Percentiles rank a stretch among this genome's conserved stretches.
phyloP scores from a whole-genome alignment of 2,797 vertebrate genomes.

The Poeciliopsis presidionis region DNA sequence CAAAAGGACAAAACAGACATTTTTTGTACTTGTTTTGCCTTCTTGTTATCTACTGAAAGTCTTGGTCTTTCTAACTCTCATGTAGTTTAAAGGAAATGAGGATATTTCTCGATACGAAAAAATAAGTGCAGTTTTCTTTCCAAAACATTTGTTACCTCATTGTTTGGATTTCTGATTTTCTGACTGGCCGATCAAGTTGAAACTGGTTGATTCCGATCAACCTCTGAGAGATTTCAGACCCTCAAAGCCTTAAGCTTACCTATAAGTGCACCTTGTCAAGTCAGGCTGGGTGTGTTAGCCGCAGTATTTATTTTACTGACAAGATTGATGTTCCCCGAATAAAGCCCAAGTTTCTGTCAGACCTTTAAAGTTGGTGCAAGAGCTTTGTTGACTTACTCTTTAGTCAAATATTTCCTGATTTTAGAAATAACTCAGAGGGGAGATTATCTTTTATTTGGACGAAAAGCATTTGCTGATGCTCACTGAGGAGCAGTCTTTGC shows the following conservation, averaged over 20 bases:
- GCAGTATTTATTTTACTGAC: not conserved
- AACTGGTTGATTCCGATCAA: not conserved
- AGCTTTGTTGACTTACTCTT: constrained; percentile 17
- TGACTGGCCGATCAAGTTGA: not conserved
- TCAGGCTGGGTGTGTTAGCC: not conserved
- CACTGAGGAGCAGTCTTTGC: not conserved
- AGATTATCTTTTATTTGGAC: not conserved
- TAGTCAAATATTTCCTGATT: constrained; percentile 10
- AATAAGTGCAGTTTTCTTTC: not conserved
- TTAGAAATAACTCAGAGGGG: not conserved
- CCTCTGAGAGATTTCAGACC: not conserved
- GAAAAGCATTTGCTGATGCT: not conserved
- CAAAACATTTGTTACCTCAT: not conserved
- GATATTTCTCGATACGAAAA: not conserved
- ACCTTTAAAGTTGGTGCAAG: not conserved
- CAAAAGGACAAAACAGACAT: not conserved
- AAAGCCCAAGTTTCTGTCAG: not conserved
- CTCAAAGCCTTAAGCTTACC: not conserved
- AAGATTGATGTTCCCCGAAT: not conserved
- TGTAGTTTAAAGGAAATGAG: not conserved
- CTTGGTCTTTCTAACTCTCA: not conserved
- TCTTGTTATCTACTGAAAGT: not conserved
- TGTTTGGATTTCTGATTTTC: not conserved
- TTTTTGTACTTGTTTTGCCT: not conserved
- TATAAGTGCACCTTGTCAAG: not conserved